A percentile compares a stretch with the other conserved stretches of the same genome.
phyloP scores from a whole-genome alignment of 2,888 invertebrate genomes.

The Sphaerophoria rueppellii region DNA sequence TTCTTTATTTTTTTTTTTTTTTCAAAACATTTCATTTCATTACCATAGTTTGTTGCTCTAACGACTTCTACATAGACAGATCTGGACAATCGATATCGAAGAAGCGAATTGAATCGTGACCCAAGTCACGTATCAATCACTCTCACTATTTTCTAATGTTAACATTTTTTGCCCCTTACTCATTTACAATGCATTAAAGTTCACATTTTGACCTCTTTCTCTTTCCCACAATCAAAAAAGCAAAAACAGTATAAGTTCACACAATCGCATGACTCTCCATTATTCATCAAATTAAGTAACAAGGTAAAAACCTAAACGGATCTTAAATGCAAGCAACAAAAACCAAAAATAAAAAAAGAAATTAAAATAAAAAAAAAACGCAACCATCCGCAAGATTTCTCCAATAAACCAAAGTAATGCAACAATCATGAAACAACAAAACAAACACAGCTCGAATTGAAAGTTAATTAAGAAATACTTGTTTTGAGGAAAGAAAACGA shows the following conservation, averaged over 20 bases:
- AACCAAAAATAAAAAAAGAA: not conserved
- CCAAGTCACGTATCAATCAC: conserved; percentile 57
- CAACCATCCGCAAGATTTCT: conserved; percentile 47
- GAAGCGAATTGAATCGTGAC: conserved; percentile 29
- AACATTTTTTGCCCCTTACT: conserved; percentile 7
- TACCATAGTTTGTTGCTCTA: not conserved
- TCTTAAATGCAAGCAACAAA: conserved; percentile 1
- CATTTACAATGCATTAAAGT: conserved; percentile 35
- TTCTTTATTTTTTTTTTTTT: no score
- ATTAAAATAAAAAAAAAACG: conserved; percentile 1
- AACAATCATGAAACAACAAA: conserved; percentile 30
- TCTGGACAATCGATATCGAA: not conserved
- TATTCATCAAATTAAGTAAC: conserved; percentile 41
- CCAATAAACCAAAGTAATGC: conserved; percentile 36
- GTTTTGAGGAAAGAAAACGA: conserved; percentile 53
- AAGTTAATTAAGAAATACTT: conserved; percentile 70
- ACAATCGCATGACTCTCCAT: conserved; percentile 22
- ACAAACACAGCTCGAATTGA: conserved; percentile 49
- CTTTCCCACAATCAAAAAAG: conserved; percentile 6
- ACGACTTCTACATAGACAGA: not conserved
- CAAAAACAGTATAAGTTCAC: not conserved
- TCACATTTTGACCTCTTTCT: conserved; percentile 38
- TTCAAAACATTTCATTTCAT: no score
- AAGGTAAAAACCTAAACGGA: conserved; percentile 25
- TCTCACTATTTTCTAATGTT: conserved; percentile 41